Conservation (phyloP, 2,113 vertebrate genomes). For the Onychostruthus taczanowskii region DNA sequence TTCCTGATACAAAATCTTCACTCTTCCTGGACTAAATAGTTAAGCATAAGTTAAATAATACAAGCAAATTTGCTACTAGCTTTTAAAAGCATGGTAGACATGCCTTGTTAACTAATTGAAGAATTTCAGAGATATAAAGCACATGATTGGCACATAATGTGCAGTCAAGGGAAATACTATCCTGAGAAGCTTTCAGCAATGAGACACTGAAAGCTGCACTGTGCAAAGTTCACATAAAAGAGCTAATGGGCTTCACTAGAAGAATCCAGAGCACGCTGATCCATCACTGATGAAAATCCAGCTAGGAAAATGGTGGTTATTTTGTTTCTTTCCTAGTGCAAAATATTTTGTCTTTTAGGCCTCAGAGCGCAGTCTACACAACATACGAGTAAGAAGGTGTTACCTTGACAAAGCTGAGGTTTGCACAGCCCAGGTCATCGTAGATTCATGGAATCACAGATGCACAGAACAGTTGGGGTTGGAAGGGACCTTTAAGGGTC, state of each 20-base stretch:
- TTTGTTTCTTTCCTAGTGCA: neutral
- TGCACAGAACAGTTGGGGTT: neutral
- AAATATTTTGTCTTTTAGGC: neutral
- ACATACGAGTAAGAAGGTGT: accelerated
- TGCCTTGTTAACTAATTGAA: conserved; percentile 28
- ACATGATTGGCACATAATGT: conserved; percentile 26
- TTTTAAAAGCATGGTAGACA: conserved; percentile 31
- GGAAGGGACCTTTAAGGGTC: neutral
- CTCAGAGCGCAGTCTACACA: neutral
- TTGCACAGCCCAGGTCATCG: accelerated
- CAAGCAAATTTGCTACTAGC: neutral
- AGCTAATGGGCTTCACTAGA: conserved; percentile 36
- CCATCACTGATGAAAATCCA: neutral
- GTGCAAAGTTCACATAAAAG: conserved; percentile 27
- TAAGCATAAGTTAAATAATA: conserved; percentile 2
- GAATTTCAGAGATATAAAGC: conserved; percentile 35
- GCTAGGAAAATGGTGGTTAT: neutral
- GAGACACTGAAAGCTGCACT: neutral
- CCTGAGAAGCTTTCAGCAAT: conserved; percentile 11
- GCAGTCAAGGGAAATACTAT: conserved; percentile 17
- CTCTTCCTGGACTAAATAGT: neutral
- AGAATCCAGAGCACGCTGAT: neutral
- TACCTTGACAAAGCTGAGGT: neutral
- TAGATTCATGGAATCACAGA: neutral
- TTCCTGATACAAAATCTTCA: neutral